phyloP scores from a whole-genome alignment of 2,888 invertebrate species.

The Epinotia nisella region DNA sequence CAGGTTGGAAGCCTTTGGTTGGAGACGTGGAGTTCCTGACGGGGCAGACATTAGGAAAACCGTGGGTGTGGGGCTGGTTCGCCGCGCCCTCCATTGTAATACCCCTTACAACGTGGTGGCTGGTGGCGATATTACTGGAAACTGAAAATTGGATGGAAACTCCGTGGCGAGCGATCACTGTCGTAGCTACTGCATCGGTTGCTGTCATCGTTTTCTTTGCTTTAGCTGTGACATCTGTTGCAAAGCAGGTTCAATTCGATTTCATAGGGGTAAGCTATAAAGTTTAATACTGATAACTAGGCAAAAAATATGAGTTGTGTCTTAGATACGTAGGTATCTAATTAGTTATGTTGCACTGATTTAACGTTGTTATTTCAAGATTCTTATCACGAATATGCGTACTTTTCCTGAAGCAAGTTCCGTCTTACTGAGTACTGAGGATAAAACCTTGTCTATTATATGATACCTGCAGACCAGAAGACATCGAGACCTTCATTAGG shows the following conservation, averaged over 20 bases:
- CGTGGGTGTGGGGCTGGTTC: conserved; percentile 72
- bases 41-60: conserved; percentile 55
- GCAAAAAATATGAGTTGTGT: background rate
- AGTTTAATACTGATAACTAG: background rate
- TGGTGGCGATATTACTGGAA: conserved; percentile 47
- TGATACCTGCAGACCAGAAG: conserved; percentile 7
- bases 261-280: conserved; percentile 55
- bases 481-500: background rate
- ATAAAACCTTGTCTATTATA: conserved; percentile 51
- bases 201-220: conserved; percentile 52
- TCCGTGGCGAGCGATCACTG: conserved; percentile 57
- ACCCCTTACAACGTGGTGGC: conserved; percentile 67
- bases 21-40: conserved; percentile 74
- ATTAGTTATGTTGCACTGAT: background rate
- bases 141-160: conserved; percentile 55
- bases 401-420: conserved; percentile 36
- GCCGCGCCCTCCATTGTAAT: conserved; percentile 57
- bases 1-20: conserved; percentile 69
- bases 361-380: conserved; percentile 18
- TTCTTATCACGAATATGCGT: conserved; percentile 48
- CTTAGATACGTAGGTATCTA: background rate
- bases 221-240: conserved; percentile 59
- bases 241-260: conserved; percentile 72
- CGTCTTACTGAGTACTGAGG: conserved; percentile 54
- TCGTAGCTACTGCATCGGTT: conserved; percentile 50